Conservation (phyloP, 2,113 vertebrate species). For the Gobius niger region DNA sequence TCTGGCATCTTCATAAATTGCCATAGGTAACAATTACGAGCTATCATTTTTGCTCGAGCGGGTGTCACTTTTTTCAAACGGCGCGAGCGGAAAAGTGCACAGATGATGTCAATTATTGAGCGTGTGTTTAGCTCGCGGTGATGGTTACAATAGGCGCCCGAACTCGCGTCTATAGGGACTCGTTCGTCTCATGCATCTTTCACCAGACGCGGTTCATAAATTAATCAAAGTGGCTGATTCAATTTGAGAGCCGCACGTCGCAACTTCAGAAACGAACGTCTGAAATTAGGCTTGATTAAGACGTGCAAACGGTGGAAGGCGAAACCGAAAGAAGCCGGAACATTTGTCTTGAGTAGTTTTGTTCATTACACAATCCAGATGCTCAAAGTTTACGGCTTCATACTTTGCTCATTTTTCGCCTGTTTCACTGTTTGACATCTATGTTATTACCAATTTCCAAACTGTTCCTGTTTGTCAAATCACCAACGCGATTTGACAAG, state of each 20-base stretch:
- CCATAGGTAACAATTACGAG: constrained; percentile 52
- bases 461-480: no score
- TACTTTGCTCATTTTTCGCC: background rate
- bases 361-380: background rate
- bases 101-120: constrained; percentile 47
- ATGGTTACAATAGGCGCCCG: constrained; percentile 14
- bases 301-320: constrained; percentile 20
- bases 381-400: background rate
- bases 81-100: constrained; percentile 28
- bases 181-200: constrained; percentile 10
- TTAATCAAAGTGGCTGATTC: constrained; percentile 34
- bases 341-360: constrained; percentile 1
- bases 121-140: constrained; percentile 29
- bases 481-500: no score
- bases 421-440: no score
- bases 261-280: constrained; percentile 9
- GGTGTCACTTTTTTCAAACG: constrained; percentile 33
- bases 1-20: constrained; percentile 41
- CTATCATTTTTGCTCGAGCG: constrained; percentile 41
- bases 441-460: no score
- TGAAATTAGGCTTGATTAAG: constrained; percentile 29
- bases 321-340: constrained; percentile 7
- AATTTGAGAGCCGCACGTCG: constrained; percentile 28
- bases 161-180: constrained; percentile 4
- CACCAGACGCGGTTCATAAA: constrained; percentile 28